Conservation (phyloP, 2,113 vertebrate species). For the Chloropsis cyanopogon region DNA sequence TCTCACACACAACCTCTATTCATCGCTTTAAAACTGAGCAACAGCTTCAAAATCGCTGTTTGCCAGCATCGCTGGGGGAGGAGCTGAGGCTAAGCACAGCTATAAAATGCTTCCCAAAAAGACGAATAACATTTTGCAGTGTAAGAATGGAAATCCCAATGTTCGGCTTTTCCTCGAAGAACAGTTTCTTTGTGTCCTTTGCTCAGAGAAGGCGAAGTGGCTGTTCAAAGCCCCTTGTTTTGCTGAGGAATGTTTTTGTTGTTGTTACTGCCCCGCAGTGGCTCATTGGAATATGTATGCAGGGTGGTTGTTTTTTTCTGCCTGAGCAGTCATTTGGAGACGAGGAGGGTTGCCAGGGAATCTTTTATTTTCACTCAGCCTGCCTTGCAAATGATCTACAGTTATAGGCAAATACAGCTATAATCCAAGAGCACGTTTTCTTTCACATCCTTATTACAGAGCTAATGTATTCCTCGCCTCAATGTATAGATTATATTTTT, state of each 20-base stretch:
- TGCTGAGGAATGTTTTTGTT: slow-evolving; percentile 66
- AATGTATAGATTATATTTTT: slow-evolving; percentile 35
- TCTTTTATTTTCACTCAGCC: slow-evolving; percentile 32
- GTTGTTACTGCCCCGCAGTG: slow-evolving; percentile 71
- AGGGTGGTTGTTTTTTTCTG: slow-evolving; percentile 18
- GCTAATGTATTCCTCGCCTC: neutral
- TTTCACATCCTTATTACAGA: slow-evolving; percentile 40
- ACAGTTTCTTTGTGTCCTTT: neutral
- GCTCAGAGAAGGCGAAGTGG: neutral
- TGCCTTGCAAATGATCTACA: slow-evolving; percentile 53
- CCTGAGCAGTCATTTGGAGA: slow-evolving; percentile 33
- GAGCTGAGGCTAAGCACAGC: neutral
- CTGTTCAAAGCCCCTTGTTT: slow-evolving; percentile 37
- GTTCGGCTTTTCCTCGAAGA: neutral
- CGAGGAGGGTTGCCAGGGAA: slow-evolving; percentile 30
- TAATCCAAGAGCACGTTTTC: slow-evolving; percentile 41
- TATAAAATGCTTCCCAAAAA: neutral
- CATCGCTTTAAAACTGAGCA: slow-evolving; percentile 4
- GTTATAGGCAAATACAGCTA: slow-evolving; percentile 28
- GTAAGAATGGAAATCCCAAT: neutral
- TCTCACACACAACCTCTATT: neutral
- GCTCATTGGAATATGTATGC: slow-evolving; percentile 66
- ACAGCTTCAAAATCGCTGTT: neutral
- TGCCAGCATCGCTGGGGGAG: neutral
- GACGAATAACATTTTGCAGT: neutral